Base-by-base conservation (phyloP, 2,113 vertebrate genomes). In the Corapipo altera region DNA sequence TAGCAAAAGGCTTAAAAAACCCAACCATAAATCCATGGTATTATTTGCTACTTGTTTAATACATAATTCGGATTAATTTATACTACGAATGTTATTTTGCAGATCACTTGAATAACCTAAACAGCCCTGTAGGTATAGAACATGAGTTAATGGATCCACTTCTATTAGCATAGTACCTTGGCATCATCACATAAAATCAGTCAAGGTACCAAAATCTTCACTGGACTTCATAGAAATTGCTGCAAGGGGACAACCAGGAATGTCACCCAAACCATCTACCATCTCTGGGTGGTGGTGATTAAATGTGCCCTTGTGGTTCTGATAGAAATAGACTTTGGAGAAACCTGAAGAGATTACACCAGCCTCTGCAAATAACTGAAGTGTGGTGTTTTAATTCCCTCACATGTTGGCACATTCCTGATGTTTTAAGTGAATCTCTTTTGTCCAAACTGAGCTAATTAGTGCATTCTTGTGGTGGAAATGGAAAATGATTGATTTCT, bases 271-370 rank as follows among this genome's bases (percentile, higher is more conserved):
- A 54, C 23, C 18, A 16, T 32, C 24, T 65, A 8, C 23, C 27
- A 0, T 44, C 5, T 44, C 73, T 35, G 6, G 2, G 11, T 9
- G 26, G 6, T 48, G n/a, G 30, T 5, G 14, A 24, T 77, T 49
- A 70, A 58, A 66, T 43, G 14, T 43, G 22, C 5, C 8, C 44
- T 33, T 4, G 9, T 3, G 1, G 37, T 92, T 77, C 69, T 41
- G 51, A 27, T 11, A 30, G 43, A 51, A 87, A 23, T 15, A 43
- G 41, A 6, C 39, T 89, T 54, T 11, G 32, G 30, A 54, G n/a
- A 58, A 78, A 12, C 23, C 37, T 58, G 14, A 84, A 57, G 26
- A 5, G 12, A 35, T 52, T 77, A 32, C 41, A 9, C 8, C 49
- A 22, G 14, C 57, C 23, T 73, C 48, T 35, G 15, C 30, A 78